These are phyloP conservation scores for Brienomyrus longianalis DNA, from an alignment of 2,113 vertebrate species.

Conservation along the genomic window DNA sequence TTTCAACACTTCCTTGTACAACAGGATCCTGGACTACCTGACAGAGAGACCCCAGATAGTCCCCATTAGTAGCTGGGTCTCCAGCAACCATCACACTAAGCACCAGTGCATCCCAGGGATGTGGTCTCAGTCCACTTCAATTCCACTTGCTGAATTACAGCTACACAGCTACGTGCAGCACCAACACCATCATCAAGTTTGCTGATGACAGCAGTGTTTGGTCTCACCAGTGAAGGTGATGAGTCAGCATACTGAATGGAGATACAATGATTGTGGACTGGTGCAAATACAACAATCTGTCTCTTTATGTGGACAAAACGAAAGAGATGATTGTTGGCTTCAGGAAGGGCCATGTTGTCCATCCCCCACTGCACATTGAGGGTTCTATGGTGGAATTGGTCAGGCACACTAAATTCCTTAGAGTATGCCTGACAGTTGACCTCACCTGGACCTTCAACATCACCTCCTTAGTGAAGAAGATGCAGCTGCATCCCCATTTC, in stretches of 20 bases:
- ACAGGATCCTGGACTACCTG: not conserved
- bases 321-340: not conserved
- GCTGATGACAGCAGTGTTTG: too few species aligned
- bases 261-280: too few species aligned
- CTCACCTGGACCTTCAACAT: not conserved
- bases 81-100: not conserved
- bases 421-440: not conserved
- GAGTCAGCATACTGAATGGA: too few species aligned
- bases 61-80: not conserved
- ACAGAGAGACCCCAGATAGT: not conserved
- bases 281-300: too few species aligned
- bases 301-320: too few species aligned
- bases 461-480: not conserved
- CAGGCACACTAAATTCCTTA: not conserved
- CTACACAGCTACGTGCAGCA: too few species aligned
- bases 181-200: too few species aligned
- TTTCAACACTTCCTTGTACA: not conserved
- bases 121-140: too few species aligned
- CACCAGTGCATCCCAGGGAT: not conserved
- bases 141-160: too few species aligned
- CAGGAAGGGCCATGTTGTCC: not conserved
- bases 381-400: not conserved
- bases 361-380: not conserved
- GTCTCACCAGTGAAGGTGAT: too few species aligned
- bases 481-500: not conserved